A percentile compares a stretch with the other conserved stretches of the same genome.
These are phyloP conservation scores for Sturnus vulgaris DNA, from an alignment of 2,113 vertebrate genomes.

Conservation along the genomic window DNA sequence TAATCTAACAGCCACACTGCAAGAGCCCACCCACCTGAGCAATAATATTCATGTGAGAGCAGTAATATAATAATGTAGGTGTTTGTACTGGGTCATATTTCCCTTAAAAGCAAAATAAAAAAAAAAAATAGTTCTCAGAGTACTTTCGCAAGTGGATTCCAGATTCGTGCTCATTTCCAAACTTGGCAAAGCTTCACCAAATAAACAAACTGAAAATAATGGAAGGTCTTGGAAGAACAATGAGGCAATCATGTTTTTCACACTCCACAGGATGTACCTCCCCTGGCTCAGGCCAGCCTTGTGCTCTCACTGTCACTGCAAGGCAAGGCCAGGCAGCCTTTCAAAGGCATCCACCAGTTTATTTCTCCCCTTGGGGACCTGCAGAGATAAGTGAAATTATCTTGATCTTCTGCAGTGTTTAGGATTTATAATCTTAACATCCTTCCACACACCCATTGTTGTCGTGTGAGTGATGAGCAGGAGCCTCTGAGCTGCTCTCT, in stretches of 20 bases:
- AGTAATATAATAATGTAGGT: not conserved
- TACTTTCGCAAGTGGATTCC: not conserved
- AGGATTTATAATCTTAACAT: slow-evolving; percentile 45
- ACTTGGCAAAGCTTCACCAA: slow-evolving; percentile 14
- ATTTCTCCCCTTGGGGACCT: not conserved
- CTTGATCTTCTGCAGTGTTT: slow-evolving; percentile 46
- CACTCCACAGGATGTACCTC: slow-evolving; percentile 47
- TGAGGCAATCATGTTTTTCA: slow-evolving; percentile 38
- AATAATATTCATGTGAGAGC: not conserved
- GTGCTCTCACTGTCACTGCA: not conserved
- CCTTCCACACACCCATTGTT: slow-evolving; percentile 33
- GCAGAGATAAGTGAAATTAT: slow-evolving; percentile 37
- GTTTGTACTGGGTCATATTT: not conserved
- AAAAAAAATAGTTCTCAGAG: not conserved
- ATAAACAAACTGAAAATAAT: slow-evolving; percentile 41
- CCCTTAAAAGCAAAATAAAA: not conserved
- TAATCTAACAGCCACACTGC: not conserved
- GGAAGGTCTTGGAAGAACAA: slow-evolving; percentile 34
- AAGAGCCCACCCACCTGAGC: not conserved
- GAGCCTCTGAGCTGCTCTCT: slow-evolving; percentile 1
- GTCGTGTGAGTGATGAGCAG: slow-evolving; percentile 2
- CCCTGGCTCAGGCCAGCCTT: not conserved
- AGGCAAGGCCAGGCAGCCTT: not conserved
- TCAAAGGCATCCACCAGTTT: slow-evolving; percentile 21
- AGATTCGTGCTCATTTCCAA: not conserved